These are phyloP conservation scores for Drosophila biarmipes DNA, from an alignment of 1,140 invertebrate species.

Conservation along the genomic window DNA sequence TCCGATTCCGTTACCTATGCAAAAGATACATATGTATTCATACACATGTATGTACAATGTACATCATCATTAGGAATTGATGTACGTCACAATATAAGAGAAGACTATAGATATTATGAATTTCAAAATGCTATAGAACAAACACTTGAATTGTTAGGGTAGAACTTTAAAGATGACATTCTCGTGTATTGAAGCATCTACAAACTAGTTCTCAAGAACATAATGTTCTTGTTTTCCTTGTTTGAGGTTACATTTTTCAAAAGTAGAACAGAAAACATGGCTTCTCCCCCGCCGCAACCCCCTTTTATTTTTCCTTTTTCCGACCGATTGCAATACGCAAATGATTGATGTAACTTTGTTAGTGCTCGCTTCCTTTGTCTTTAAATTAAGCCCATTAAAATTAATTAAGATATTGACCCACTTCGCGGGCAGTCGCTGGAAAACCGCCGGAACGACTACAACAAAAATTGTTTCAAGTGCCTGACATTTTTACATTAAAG, in stretches of 20 bases:
- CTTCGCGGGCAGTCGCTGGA: conserved; percentile 23
- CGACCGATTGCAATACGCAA: conserved; percentile 23
- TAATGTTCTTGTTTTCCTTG: background rate
- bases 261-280: conserved; percentile 26
- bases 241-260: conserved; percentile 17
- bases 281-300: no score
- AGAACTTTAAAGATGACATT: no score
- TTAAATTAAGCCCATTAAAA: conserved; percentile 63
- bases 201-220: no score
- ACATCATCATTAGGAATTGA: no score
- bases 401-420: conserved; percentile 63
- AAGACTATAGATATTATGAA: no score
- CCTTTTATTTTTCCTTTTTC: background rate
- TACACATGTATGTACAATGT: conserved; percentile 3
- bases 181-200: no score
- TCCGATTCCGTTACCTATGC: conserved; percentile 3
- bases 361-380: conserved; percentile 40
- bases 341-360: conserved; percentile 50
- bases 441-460: conserved; percentile 15
- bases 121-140: no score
- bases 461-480: conserved; percentile 33
- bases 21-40: conserved; percentile 3
- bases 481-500: conserved; percentile 32
- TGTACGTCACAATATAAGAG: no score
- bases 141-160: no score